Evolutionary conservation across 2,797 vertebrate genomes (phyloP), one percentile per base, ranked within the genome.

Genomic region (Neosilurus mollespiculum): DNA sequence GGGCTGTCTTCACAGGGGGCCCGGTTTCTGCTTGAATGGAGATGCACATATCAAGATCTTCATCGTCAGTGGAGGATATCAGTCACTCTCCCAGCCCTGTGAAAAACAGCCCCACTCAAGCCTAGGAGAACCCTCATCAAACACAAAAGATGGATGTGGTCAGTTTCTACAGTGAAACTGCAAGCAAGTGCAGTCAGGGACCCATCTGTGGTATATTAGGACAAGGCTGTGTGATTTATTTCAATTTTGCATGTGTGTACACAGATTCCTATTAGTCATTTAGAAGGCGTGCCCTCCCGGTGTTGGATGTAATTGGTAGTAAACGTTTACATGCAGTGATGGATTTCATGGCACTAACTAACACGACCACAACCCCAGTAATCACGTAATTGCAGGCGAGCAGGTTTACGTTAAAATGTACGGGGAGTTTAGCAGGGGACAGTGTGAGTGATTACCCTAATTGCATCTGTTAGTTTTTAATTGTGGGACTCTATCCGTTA

Each of bases 1-100:
- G 30, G 43, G 81, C 75, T 11, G 62, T 81, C 78, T 70, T 72
- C 65, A 71, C 84, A 84, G 49, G 7, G 70, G 80, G 65, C 7
- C 51, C 61, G 26, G 77, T 86, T 89, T 88, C 84, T 85, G 87
- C 87, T 65, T 77, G 82, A 88, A 83, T 61, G 76, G 85, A 81
- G 82, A 87, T 86, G 86, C 87, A 87, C 82, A 83, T 83, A 86
- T 85, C 86, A 80, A 75, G 83, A 89, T 86, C 87, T 87, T 88
- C 81, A 86, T 86, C 84, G 84, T 84, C 84, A 80, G 70, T 81
- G 83, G 62, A 84, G 83, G 83, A 82, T 82, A 89, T 88, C 71
- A 75, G 86, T 89, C 87, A 88, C 56, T 85, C 58, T 64, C 77
- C 70, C 49, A 71, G 65, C 69, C 66, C 54, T 53, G 81, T 69